Conservation (phyloP, 2,113 vertebrate species). For the Siphamia tubifer region DNA sequence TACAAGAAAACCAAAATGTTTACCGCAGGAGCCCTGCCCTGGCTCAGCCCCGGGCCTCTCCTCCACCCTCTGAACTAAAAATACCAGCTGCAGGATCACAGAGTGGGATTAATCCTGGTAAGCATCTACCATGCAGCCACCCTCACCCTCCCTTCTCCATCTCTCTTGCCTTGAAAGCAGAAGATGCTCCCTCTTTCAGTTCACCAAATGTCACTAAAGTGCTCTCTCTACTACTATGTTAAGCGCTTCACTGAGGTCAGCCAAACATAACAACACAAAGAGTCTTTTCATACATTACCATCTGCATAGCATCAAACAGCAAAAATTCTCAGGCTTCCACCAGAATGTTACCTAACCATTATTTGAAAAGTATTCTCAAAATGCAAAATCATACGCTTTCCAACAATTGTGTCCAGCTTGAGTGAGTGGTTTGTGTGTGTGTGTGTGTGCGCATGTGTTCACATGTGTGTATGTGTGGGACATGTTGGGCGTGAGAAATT, state of each 20-base stretch:
- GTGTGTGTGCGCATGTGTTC: conserved; percentile 20
- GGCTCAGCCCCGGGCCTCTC: conserved; percentile 6
- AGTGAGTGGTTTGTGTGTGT: conserved; percentile 14
- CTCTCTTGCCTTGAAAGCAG: conserved; percentile 4
- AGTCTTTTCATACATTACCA: neutral
- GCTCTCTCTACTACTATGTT: conserved; percentile 39
- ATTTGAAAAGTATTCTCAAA: neutral
- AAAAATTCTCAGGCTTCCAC: neutral
- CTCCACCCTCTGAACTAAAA: conserved; percentile 51
- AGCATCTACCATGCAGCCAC: conserved; percentile 1
- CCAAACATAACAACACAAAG: neutral
- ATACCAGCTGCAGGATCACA: conserved; percentile 42
- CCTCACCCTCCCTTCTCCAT: neutral
- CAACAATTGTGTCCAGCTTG: conserved; percentile 22
- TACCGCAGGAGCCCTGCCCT: conserved; percentile 54
- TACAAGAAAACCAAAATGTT: conserved; percentile 30
- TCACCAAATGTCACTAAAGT: conserved; percentile 52
- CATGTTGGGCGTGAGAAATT: conserved; percentile 26
- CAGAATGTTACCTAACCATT: neutral
- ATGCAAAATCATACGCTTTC: conserved; percentile 10
- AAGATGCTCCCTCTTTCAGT: conserved; percentile 14
- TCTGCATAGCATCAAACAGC: conserved; percentile 13
- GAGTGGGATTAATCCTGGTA: conserved; percentile 27
- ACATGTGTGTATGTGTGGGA: conserved; percentile 5
- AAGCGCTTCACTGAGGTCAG: conserved; percentile 47